Percentiles rank a stretch among this genome's conserved stretches.
phyloP scores from a whole-genome alignment of 2,797 vertebrate genomes.

The Microtus californicus region DNA sequence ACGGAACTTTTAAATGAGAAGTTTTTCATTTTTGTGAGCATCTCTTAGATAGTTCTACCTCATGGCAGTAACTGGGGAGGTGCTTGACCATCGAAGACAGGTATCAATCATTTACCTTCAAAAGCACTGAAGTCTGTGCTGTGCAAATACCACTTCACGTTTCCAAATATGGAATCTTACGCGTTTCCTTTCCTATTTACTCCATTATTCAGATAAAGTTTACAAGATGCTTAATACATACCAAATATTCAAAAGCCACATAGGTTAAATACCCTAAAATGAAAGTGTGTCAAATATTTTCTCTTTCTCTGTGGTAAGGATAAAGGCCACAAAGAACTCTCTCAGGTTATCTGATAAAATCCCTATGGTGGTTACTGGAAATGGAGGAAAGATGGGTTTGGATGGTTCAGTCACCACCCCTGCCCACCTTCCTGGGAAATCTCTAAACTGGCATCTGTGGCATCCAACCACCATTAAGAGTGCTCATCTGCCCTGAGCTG shows the following conservation, averaged over 20 bases:
- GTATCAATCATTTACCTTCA: constrained; percentile 5
- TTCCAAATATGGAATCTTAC: neutral
- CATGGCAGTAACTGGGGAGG: neutral
- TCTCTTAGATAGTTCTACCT: neutral
- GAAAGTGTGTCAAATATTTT: constrained; percentile 20
- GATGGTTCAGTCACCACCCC: neutral
- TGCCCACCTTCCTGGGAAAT: constrained; percentile 48
- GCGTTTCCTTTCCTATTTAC: constrained; percentile 3
- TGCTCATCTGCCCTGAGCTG: constrained; percentile 50
- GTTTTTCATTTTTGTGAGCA: neutral
- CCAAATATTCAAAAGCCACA: constrained; percentile 39
- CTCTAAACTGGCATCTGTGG: constrained; percentile 22
- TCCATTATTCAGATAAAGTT: neutral
- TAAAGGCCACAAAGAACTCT: neutral
- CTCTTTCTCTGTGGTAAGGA: neutral
- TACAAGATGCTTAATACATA: neutral
- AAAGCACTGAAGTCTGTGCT: constrained; percentile 26
- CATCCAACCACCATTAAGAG: constrained; percentile 37
- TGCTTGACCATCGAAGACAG: constrained; percentile 27
- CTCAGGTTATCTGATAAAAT: constrained; percentile 30
- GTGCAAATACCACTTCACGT: neutral
- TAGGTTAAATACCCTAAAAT: constrained; percentile 24
- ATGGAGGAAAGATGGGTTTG: constrained; percentile 2
- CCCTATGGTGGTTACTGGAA: neutral
- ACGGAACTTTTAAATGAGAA: neutral